Evolutionary conservation across 2,113 vertebrate genomes (phyloP).

Genomic region (human (Homo sapiens)): GRCh38 chr16:84340001-84340500

Average conservation of each 20-base stretch:
- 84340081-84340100: not conserved
- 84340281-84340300: not conserved
- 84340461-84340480: not conserved
- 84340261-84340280: too few relatives aligned
- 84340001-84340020: not conserved
- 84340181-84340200: not conserved
- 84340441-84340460: not conserved
- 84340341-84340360: not conserved
- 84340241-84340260: accelerated
- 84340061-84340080: not conserved
- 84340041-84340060: not conserved
- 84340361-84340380: too few relatives aligned
- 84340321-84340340: not conserved
- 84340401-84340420: too few relatives aligned
- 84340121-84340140: not conserved
- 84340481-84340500: not conserved
- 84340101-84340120: not conserved
- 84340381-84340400: not conserved
- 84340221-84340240: not conserved
- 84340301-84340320: not conserved
- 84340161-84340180: not conserved
- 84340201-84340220: not conserved
- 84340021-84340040: accelerated
- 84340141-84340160: not conserved
- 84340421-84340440: accelerated